Conservation (phyloP, 2,888 invertebrate species). For the Diarsia rubi region DNA sequence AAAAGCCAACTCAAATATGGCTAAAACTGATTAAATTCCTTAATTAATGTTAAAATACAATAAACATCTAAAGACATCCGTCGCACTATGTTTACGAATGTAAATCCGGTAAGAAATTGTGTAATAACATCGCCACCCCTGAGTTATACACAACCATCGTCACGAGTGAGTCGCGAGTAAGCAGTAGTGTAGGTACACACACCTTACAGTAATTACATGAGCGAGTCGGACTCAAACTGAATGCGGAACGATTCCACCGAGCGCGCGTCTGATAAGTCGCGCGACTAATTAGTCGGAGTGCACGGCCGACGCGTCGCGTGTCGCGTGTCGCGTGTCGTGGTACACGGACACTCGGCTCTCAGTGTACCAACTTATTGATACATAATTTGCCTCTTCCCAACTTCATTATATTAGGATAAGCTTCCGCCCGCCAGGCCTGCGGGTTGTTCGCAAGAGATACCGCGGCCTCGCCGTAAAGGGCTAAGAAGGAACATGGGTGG, state of each 20-base stretch:
- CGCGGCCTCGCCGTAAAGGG: no score
- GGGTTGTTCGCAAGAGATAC: no score
- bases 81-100: not conserved
- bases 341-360: constrained; percentile 7
- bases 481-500: no score
- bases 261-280: constrained; percentile 19
- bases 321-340: not conserved
- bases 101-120: constrained; percentile 14
- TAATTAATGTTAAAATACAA: not conserved
- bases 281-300: constrained; percentile 25
- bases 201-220: constrained; percentile 27
- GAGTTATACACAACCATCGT: not conserved
- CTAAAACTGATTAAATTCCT: not conserved
- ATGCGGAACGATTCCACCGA: constrained; percentile 17
- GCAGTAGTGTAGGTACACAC: not conserved
- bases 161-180: not conserved
- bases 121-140: not conserved
- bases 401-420: not conserved
- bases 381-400: not conserved
- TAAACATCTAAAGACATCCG: not conserved
- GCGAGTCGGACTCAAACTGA: constrained; percentile 27
- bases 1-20: not conserved
- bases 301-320: not conserved
- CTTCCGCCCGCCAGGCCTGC: no score
- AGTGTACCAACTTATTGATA: constrained; percentile 25